These are phyloP conservation scores for Palythoa caribaeorum DNA, from an alignment of 92 coral and sea anemone species.

Conservation along the genomic window DNA sequence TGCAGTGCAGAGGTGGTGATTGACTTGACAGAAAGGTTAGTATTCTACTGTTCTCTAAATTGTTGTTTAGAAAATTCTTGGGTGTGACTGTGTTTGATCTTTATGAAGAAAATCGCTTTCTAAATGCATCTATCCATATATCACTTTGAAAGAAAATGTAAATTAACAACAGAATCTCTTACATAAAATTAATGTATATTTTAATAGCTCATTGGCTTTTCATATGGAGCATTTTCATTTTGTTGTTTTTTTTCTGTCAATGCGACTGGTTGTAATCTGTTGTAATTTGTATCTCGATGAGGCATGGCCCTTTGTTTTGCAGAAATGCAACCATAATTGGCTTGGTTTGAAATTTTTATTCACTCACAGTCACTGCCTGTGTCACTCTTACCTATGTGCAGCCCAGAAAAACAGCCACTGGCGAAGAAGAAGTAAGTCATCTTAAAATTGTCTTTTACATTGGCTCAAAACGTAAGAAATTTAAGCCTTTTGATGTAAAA, in stretches of 20 bases:
- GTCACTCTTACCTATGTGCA: constrained; percentile 5
- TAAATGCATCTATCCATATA: neutral
- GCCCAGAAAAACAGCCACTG: neutral
- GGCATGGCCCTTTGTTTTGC: constrained; percentile 8
- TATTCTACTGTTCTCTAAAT: neutral
- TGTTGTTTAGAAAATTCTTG: neutral
- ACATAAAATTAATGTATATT: no score
- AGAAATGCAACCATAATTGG: constrained; percentile 18
- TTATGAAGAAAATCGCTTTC: neutral
- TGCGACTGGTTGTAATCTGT: neutral
- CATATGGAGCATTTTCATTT: neutral
- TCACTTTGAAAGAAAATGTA: neutral
- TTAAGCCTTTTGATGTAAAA: no score
- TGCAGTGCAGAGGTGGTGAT: constrained; percentile 11
- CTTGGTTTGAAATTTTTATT: neutral
- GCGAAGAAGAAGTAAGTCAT: neutral
- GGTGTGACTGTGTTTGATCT: neutral
- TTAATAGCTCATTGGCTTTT: constrained; percentile 11
- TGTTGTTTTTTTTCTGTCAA: neutral
- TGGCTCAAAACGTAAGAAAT: no score
- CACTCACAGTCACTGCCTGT: constrained; percentile 16
- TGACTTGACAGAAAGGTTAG: constrained; percentile 6
- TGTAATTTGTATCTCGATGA: neutral
- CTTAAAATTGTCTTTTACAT: no score
- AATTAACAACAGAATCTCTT: no score